Evolutionary conservation across 2,113 vertebrate species (phyloP).

Genomic region (human (Homo sapiens)): GRCh38 chr11:103886001-103886500

Average conservation of each 20-base stretch:
- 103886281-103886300: neutral
- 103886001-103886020: neutral
- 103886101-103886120: fast-evolving
- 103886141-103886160: neutral
- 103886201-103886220: neutral
- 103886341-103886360: neutral
- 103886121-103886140: neutral
- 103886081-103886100: fast-evolving
- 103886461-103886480: fast-evolving
- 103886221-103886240: neutral
- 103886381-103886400: neutral
- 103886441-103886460: neutral
- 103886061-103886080: neutral
- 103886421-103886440: neutral
- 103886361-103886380: neutral
- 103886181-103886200: neutral
- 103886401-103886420: neutral
- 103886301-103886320: neutral
- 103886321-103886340: neutral
- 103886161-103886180: neutral
- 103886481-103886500: neutral
- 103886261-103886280: neutral
- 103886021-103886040: neutral
- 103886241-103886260: neutral
- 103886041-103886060: fast-evolving